Percentiles rank a stretch among this genome's conserved stretches.
These are phyloP conservation scores for Enteromius trimaculatus DNA, from an alignment of 2,797 vertebrate genomes.

Conservation along the genomic window DNA sequence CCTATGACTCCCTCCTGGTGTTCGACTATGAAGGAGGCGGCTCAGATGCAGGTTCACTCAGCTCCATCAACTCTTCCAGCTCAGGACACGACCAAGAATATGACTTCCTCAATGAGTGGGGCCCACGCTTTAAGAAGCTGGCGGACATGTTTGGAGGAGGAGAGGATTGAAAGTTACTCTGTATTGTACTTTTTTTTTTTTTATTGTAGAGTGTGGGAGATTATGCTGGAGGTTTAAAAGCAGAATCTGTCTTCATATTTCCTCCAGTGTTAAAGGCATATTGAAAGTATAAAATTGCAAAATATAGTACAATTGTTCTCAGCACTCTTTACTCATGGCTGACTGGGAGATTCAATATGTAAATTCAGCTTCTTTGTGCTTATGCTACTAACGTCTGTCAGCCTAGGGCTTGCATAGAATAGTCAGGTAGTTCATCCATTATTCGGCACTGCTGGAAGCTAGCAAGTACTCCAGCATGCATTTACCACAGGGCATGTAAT, in stretches of 20 bases:
- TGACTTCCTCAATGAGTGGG: slow-evolving; percentile 85
- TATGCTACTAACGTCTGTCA: not conserved
- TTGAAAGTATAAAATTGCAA: not conserved
- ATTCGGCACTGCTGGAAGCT: not conserved
- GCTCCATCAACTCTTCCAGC: slow-evolving; percentile 85
- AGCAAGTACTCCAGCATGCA: not conserved
- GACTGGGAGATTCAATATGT: not conserved
- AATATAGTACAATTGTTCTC: not conserved
- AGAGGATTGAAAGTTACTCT: slow-evolving; percentile 72
- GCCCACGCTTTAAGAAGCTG: slow-evolving; percentile 91
- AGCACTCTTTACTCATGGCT: not conserved
- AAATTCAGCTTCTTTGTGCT: not conserved
- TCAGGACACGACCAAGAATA: slow-evolving; percentile 84
- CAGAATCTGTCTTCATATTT: not conserved
- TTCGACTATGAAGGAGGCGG: slow-evolving; percentile 92
- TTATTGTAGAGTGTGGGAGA: not conserved
- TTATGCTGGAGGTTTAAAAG: not conserved
- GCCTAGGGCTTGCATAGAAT: not conserved
- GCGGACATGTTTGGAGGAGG: slow-evolving; percentile 91
- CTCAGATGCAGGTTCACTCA: slow-evolving; percentile 87
- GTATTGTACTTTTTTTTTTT: slow-evolving; percentile 49
- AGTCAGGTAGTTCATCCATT: not conserved
- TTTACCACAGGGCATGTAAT: not conserved
- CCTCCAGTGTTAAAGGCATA: not conserved
- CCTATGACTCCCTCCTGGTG: slow-evolving; percentile 92